phyloP scores from a whole-genome alignment of 2,113 vertebrate genomes.

The Caretta caretta region DNA sequence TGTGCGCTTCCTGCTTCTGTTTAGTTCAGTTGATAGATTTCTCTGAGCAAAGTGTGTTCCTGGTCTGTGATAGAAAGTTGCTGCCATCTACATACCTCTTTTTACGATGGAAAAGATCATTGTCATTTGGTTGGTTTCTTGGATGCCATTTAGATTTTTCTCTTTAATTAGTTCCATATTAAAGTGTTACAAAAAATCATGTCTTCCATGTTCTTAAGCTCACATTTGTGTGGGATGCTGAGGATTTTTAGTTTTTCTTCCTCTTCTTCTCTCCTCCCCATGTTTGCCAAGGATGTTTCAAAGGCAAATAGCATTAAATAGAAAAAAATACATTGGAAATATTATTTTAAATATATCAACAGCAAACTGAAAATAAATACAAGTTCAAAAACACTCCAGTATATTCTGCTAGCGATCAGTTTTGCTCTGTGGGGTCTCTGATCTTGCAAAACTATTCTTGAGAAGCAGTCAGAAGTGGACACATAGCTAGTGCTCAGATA shows the following conservation, averaged over 20 bases:
- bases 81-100: neutral
- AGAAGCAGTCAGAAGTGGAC: neutral
- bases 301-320: slow-evolving; percentile 13
- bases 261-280: neutral
- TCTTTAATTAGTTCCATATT: slow-evolving; percentile 17
- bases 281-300: slow-evolving; percentile 28
- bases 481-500: neutral
- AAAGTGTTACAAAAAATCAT: slow-evolving; percentile 29
- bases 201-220: slow-evolving; percentile 35
- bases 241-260: neutral
- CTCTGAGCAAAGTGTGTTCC: neutral
- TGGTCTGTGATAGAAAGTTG: neutral
- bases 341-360: slow-evolving; percentile 46
- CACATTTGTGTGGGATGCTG: neutral
- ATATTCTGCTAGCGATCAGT: neutral
- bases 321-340: neutral
- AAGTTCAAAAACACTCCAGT: neutral
- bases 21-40: neutral
- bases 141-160: slow-evolving; percentile 47
- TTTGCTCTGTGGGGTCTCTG: neutral
- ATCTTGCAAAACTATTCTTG: neutral
- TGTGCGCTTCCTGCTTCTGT: slow-evolving; percentile 1
- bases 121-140: neutral
- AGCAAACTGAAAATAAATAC: slow-evolving; percentile 6
- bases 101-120: neutral